Conservation (phyloP, 2,113 vertebrate species). For the Spermophilus dauricus region DNA sequence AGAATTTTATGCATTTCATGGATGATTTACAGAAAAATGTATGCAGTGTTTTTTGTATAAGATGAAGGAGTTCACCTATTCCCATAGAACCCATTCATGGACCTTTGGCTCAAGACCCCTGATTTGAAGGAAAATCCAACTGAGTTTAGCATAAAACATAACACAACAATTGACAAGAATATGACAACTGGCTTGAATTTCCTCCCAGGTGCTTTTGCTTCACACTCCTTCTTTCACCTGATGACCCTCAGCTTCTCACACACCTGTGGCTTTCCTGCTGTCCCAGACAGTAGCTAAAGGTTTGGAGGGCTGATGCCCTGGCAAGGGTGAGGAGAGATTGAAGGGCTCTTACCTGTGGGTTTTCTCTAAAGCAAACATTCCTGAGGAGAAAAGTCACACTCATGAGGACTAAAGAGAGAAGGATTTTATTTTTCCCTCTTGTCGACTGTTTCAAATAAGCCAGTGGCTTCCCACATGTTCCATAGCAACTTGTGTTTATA, state of each 20-base stretch:
- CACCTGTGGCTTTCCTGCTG: neutral
- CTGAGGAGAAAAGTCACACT: slow-evolving; percentile 55
- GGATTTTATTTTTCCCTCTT: neutral
- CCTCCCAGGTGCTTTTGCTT: neutral
- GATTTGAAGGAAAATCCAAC: neutral
- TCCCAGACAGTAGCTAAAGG: neutral
- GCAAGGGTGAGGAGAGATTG: neutral
- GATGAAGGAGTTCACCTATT: neutral
- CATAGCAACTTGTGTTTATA: slow-evolving; percentile 58
- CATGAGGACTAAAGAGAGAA: neutral
- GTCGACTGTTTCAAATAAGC: slow-evolving; percentile 17
- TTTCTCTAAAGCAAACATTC: slow-evolving; percentile 70
- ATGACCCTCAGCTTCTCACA: neutral
- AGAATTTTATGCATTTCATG: neutral
- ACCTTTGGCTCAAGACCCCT: neutral
- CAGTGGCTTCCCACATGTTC: neutral
- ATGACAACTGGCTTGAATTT: neutral
- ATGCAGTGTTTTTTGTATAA: neutral
- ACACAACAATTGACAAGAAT: neutral
- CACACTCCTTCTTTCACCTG: neutral
- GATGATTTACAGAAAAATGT: neutral
- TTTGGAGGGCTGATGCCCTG: neutral
- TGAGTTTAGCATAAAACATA: neutral
- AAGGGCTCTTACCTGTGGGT: neutral
- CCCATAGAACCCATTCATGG: neutral